A percentile compares a stretch with the other conserved stretches of the same genome.
Conservation (phyloP, 2,888 invertebrate species). For the Sialis fuliginosa region DNA sequence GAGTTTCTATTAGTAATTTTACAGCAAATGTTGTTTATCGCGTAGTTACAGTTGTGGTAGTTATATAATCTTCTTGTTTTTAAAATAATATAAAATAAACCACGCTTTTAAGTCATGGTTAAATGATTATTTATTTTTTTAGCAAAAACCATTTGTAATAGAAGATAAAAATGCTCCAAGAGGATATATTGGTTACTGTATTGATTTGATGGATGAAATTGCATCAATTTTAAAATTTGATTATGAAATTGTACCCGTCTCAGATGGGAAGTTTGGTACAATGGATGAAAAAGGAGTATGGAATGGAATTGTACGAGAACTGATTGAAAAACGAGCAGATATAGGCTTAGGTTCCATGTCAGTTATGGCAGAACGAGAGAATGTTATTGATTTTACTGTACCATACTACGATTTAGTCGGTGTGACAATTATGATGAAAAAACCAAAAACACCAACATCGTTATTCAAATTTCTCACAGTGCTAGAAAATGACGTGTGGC, state of each 20-base stretch:
- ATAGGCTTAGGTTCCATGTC: slow-evolving; percentile 87
- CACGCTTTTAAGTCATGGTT: neutral
- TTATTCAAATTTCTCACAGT: slow-evolving; percentile 94
- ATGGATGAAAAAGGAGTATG: slow-evolving; percentile 68
- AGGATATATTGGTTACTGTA: slow-evolving; percentile 76
- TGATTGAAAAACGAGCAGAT: slow-evolving; percentile 55
- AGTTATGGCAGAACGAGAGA: slow-evolving; percentile 94
- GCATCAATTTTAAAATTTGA: slow-evolving; percentile 71
- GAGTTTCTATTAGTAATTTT: slow-evolving; percentile 50
- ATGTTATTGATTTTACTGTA: slow-evolving; percentile 94
- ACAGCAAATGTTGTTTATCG: slow-evolving; percentile 73
- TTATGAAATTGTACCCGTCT: slow-evolving; percentile 67
- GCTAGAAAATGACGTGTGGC: slow-evolving; percentile 90
- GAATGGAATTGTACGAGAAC: slow-evolving; percentile 31
- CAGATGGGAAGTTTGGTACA: slow-evolving; percentile 71
- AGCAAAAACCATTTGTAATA: slow-evolving; percentile 75
- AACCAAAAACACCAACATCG: slow-evolving; percentile 76
- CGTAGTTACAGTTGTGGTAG: slow-evolving; percentile 68
- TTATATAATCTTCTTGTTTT: slow-evolving; percentile 20
- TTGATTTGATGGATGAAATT: slow-evolving; percentile 82
- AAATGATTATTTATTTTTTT: slow-evolving; percentile 14
- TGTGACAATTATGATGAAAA: slow-evolving; percentile 88
- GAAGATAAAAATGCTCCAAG: slow-evolving; percentile 44
- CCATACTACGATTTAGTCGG: slow-evolving; percentile 97
- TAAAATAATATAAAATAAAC: slow-evolving; percentile 11